These are phyloP conservation scores for Plestiodon gilberti DNA, from an alignment of 2,113 vertebrate genomes.

Conservation along the genomic window DNA sequence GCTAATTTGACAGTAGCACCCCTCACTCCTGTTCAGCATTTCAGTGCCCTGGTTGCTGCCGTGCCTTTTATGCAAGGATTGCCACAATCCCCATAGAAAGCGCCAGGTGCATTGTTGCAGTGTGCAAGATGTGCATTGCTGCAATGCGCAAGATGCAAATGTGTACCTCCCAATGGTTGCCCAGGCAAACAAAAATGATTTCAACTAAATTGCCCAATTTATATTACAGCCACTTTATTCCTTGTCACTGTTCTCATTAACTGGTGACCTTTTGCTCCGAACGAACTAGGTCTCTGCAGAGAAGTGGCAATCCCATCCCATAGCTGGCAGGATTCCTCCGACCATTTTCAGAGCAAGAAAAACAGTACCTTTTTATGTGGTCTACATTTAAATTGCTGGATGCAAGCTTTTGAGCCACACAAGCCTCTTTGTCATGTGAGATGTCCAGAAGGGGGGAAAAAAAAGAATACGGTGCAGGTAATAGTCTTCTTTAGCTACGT, in stretches of 20 bases:
- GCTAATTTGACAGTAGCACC: not conserved
- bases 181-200: not conserved
- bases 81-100: not conserved
- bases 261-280: not conserved
- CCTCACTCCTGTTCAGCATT: not conserved
- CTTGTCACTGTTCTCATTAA: not conserved
- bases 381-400: not conserved
- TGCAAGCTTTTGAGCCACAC: not conserved
- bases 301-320: not conserved
- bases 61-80: not conserved
- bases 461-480: not conserved
- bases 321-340: not conserved
- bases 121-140: too few species aligned
- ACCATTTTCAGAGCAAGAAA: not conserved
- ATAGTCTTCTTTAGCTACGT: too few species aligned
- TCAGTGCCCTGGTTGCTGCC: not conserved
- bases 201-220: too few species aligned
- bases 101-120: not conserved
- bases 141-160: not conserved
- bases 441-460: not conserved
- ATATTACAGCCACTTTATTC: too few species aligned
- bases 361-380: not conserved
- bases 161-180: not conserved
- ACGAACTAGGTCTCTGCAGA: not conserved
- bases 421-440: not conserved